Conservation (phyloP, 1,140 invertebrate species). For the Drosophila pseudoobscura region DNA sequence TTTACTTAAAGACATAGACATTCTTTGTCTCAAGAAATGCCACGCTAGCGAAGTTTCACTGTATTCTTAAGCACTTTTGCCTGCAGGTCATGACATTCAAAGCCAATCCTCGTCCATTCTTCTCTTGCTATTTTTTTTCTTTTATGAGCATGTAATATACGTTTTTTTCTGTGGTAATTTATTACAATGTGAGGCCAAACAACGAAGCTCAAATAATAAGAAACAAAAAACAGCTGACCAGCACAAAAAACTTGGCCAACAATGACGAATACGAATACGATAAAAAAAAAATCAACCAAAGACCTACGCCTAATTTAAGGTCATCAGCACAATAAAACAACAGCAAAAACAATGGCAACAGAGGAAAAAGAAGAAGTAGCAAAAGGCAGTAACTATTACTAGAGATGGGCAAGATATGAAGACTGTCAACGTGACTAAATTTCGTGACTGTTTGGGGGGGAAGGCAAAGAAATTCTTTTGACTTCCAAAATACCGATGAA, state of each 20-base stretch:
- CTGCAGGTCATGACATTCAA: slow-evolving; percentile 66
- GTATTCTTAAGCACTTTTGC: slow-evolving; percentile 28
- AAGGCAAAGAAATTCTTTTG: too few species aligned
- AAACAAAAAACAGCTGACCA: slow-evolving; percentile 49
- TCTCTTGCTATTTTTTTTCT: slow-evolving; percentile 15
- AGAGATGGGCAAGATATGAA: too few species aligned
- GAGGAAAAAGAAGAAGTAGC: slow-evolving; percentile 32
- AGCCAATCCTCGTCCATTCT: slow-evolving; percentile 17
- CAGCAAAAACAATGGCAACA: slow-evolving; percentile 36
- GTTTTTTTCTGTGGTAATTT: slow-evolving; percentile 60
- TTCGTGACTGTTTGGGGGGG: too few species aligned
- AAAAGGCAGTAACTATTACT: slow-evolving; percentile 5
- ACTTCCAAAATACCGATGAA: too few species aligned
- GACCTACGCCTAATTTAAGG: slow-evolving; percentile 81
- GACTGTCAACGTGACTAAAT: neutral
- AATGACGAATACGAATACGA: slow-evolving; percentile 41
- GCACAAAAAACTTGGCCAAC: slow-evolving; percentile 56
- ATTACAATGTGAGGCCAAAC: slow-evolving; percentile 62
- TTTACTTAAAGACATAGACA: too few species aligned
- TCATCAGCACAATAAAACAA: slow-evolving; percentile 79
- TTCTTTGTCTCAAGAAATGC: neutral
- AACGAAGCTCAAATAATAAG: slow-evolving; percentile 34
- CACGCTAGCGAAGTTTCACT: neutral
- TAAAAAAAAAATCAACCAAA: slow-evolving; percentile 40
- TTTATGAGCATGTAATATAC: slow-evolving; percentile 51